phyloP scores from a whole-genome alignment of 2,888 invertebrate species.

The Zygothrica quintamaculata region DNA sequence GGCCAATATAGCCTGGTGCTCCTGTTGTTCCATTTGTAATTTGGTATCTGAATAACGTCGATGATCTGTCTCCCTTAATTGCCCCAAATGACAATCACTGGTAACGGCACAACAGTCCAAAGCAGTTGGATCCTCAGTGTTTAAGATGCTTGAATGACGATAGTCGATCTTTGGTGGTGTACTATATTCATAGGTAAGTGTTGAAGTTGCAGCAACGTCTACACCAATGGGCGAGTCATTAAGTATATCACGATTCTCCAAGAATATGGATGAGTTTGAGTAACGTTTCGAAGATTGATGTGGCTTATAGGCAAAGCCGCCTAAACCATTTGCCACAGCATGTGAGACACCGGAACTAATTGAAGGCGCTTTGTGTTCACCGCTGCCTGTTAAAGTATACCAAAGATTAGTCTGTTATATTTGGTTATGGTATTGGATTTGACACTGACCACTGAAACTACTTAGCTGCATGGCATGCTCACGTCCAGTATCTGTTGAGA shows the following conservation, averaged over 20 bases:
- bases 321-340: constrained; percentile 82
- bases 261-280: constrained; percentile 84
- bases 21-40: constrained; percentile 67
- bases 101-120: constrained; percentile 67
- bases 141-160: constrained; percentile 82
- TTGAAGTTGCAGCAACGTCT: constrained; percentile 63
- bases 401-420: background rate
- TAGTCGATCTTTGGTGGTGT: constrained; percentile 82
- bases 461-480: constrained; percentile 81
- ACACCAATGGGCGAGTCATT: constrained; percentile 79
- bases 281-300: constrained; percentile 81
- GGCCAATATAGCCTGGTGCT: constrained; percentile 69
- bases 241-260: constrained; percentile 85
- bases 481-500: constrained; percentile 79
- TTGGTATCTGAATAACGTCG: constrained; percentile 85
- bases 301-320: constrained; percentile 81
- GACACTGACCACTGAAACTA: constrained; percentile 81
- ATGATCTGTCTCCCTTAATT: constrained; percentile 71
- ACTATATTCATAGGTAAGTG: constrained; percentile 72
- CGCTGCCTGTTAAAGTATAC: constrained; percentile 68
- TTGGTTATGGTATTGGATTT: background rate
- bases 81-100: constrained; percentile 69
- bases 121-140: constrained; percentile 64
- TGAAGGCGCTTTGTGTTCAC: constrained; percentile 82
- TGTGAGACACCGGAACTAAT: constrained; percentile 82